Evolutionary conservation across 2,888 invertebrate species (phyloP).

Genomic region (Sinotaia quadrata): DNA sequence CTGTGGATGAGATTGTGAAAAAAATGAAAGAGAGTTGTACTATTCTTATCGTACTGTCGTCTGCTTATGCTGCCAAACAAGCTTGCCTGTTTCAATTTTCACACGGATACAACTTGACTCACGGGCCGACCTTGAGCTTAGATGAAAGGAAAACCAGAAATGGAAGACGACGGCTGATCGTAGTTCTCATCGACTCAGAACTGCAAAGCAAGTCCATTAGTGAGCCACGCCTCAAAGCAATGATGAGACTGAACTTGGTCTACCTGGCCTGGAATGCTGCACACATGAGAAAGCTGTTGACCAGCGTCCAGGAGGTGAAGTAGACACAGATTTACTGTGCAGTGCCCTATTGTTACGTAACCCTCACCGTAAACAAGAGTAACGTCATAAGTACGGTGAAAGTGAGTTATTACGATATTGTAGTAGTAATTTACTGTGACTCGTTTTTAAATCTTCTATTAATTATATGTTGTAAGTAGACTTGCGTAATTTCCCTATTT

Average conservation of each 20-base stretch:
- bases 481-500: too few species aligned
- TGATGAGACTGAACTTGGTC: slow-evolving; percentile 14
- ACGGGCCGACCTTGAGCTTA: neutral
- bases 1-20: slow-evolving; percentile 14
- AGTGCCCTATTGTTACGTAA: too few species aligned
- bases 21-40: slow-evolving; percentile 2
- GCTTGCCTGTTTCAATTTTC: slow-evolving; percentile 18
- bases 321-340: too few species aligned
- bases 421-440: too few species aligned
- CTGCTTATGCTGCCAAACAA: neutral
- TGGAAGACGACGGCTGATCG: neutral
- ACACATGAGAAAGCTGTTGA: too few species aligned
- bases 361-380: too few species aligned
- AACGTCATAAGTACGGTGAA: too few species aligned
- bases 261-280: neutral
- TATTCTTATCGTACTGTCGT: slow-evolving; percentile 8
- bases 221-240: slow-evolving; percentile 13
- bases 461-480: too few species aligned
- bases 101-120: slow-evolving; percentile 13
- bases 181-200: neutral
- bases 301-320: too few species aligned
- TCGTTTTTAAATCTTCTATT: too few species aligned
- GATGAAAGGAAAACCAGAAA: neutral
- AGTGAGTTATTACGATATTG: too few species aligned
- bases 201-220: neutral